A percentile compares a stretch with the other conserved stretches of the same genome.
Evolutionary conservation across 2,113 vertebrate species (phyloP).

Genomic region (Meleagris gallopavo): DNA sequence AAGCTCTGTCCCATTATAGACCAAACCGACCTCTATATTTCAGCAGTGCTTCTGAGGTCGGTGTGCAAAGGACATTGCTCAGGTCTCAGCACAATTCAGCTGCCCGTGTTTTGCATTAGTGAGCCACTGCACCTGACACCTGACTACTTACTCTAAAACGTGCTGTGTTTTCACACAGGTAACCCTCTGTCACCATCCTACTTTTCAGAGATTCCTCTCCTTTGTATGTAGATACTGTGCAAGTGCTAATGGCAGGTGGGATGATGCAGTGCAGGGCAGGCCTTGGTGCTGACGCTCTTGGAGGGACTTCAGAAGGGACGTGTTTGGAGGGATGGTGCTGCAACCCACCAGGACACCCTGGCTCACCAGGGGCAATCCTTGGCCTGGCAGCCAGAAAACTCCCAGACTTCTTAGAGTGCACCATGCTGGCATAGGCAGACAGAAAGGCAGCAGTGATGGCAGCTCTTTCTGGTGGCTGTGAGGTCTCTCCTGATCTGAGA

Average conservation of each 20-base stretch:
- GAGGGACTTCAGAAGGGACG: not conserved
- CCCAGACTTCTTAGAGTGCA: not conserved
- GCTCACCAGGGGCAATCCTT: not conserved
- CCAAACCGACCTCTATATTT: slow-evolving; percentile 49
- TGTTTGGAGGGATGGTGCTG: not conserved
- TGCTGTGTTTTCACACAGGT: fast-evolving
- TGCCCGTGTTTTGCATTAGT: not conserved
- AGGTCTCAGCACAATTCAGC: not conserved
- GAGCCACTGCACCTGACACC: not conserved
- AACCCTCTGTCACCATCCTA: not conserved
- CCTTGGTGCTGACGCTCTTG: not conserved
- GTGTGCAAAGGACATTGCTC: not conserved
- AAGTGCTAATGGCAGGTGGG: not conserved
- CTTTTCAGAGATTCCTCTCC: not conserved
- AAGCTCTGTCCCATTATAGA: slow-evolving; percentile 60
- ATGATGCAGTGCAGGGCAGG: not conserved
- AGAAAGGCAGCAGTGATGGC: not conserved
- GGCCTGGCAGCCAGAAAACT: not conserved
- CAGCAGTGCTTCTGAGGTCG: not conserved
- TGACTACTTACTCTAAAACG: not conserved
- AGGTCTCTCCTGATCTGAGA: not conserved
- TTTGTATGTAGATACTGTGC: not conserved
- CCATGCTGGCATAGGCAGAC: fast-evolving
- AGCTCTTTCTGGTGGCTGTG: not conserved
- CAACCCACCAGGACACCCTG: fast-evolving